Evolutionary conservation across 2,888 invertebrate genomes (phyloP), one percentile per base, ranked within the genome.

Genomic region (Ethmia dodecea): DNA sequence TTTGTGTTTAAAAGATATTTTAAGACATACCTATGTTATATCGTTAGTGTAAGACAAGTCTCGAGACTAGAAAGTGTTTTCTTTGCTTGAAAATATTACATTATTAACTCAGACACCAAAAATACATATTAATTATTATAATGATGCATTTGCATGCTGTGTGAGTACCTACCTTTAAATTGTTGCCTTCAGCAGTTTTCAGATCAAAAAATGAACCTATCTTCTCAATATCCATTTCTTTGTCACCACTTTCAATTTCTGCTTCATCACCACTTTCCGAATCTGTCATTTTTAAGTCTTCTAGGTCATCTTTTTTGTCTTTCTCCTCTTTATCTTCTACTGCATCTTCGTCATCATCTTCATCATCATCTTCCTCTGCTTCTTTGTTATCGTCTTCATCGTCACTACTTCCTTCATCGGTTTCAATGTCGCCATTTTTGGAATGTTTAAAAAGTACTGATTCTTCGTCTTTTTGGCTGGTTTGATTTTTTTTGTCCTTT

Each of bases 251-350:
- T 6, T 22, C 33, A n/a, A 57, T 64, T 11, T 44, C 51, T 8
- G 52, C 43, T 27, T 61, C 63, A 40, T 61, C 55, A 31, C 62
- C 67, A 39, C 65, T 61, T 33, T 81, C 81, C 3, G 58, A 64
- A 40, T 86, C 86, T 15, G 87, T 80, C 16, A 77, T 81, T 44
- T 75, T 86, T n/a, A 88, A 62, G 60, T 89, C 89, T 9, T 83
- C 76, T 8, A 86, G 65, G 60, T 76, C 55, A 40, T 69, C 53
- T 26, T 41, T 34, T 42, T 45, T 40, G 3, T 36, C 43, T 4
- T 37, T 31, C 37, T 48, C 39, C 12, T 38, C 45, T n/a, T n/a
- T n/a, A 30, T 18, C 27, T 44, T 18, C n/a, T n/a, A 22, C 8
- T 3, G 37, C 39, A 15, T 45, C 42, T 27, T 49, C 43, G 28